A percentile compares a stretch with the other conserved stretches of the same genome.
phyloP scores from a whole-genome alignment of 2,113 vertebrate species.

The Amblyornis subalaris region DNA sequence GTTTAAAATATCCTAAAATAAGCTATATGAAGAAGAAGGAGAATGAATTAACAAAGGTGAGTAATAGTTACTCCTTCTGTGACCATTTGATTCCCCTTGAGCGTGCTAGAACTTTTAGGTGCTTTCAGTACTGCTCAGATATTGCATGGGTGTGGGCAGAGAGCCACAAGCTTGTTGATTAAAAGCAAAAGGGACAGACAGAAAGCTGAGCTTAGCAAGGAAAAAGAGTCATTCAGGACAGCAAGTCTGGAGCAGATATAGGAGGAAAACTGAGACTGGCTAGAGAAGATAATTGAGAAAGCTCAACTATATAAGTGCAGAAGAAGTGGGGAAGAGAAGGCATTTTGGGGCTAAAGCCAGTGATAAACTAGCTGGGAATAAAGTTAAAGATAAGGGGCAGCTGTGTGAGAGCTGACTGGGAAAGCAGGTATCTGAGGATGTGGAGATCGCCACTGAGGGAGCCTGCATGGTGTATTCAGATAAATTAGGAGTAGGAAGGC shows the following conservation, averaged over 20 bases:
- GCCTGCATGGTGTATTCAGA: not conserved
- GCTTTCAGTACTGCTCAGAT: not conserved
- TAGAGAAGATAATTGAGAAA: not conserved
- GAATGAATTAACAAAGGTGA: not conserved
- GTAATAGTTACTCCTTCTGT: not conserved
- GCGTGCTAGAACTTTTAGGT: not conserved
- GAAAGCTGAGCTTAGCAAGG: not conserved
- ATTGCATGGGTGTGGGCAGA: too few relatives aligned
- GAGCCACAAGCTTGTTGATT: not conserved
- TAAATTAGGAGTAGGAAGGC: not conserved
- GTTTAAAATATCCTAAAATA: not conserved
- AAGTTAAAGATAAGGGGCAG: not conserved
- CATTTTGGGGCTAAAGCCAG: not conserved
- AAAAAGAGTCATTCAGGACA: fast-evolving
- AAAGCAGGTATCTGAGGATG: not conserved
- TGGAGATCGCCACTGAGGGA: not conserved
- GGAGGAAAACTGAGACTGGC: not conserved
- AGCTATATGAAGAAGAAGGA: not conserved
- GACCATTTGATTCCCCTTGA: not conserved
- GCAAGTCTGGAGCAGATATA: not conserved
- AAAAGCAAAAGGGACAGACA: not conserved
- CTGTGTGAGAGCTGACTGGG: not conserved
- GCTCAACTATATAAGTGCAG: not conserved
- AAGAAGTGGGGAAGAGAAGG: not conserved
- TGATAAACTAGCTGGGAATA: not conserved